Evolutionary conservation across 2,113 vertebrate genomes (phyloP).

Genomic region (Neolamprologus devosi): DNA sequence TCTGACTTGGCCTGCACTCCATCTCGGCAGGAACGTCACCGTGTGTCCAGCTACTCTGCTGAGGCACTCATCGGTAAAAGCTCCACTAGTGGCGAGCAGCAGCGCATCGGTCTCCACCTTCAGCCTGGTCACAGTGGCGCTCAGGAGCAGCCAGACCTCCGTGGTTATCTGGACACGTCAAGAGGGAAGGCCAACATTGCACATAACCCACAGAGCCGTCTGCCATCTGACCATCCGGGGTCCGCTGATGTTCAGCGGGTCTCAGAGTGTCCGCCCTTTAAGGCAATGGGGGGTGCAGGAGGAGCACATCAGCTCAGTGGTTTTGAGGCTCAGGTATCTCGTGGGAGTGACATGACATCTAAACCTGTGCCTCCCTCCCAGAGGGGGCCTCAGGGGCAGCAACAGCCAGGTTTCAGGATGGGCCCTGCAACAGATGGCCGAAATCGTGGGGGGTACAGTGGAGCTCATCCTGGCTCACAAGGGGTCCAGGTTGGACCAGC

Average conservation of each 20-base stretch:
- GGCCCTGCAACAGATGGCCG: slow-evolving; percentile 79
- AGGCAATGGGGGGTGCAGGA: slow-evolving; percentile 66
- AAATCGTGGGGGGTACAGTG: slow-evolving; percentile 79
- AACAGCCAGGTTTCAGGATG: slow-evolving; percentile 83
- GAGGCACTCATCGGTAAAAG: slow-evolving; percentile 95
- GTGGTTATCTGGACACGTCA: slow-evolving; percentile 84
- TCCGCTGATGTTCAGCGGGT: slow-evolving; percentile 80
- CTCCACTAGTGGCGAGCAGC: slow-evolving; percentile 78
- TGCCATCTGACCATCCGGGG: slow-evolving; percentile 76
- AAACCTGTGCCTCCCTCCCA: slow-evolving; percentile 74
- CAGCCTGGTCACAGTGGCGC: slow-evolving; percentile 74
- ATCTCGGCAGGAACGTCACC: slow-evolving; percentile 89
- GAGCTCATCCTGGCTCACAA: slow-evolving; percentile 72
- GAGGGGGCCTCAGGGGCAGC: slow-evolving; percentile 77
- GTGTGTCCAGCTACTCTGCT: slow-evolving; percentile 95
- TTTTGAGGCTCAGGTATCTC: slow-evolving; percentile 87
- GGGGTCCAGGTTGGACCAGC: slow-evolving; percentile 77
- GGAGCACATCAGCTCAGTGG: slow-evolving; percentile 69
- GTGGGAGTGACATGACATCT: slow-evolving; percentile 82
- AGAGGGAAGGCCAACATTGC: slow-evolving; percentile 80
- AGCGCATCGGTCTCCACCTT: slow-evolving; percentile 83
- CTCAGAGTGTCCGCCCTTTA: slow-evolving; percentile 89
- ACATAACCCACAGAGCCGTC: slow-evolving; percentile 83
- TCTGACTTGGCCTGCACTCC: slow-evolving; percentile 85
- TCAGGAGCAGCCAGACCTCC: slow-evolving; percentile 88